Base-by-base conservation (phyloP, 2,797 vertebrate genomes). In the Channa striata region DNA sequence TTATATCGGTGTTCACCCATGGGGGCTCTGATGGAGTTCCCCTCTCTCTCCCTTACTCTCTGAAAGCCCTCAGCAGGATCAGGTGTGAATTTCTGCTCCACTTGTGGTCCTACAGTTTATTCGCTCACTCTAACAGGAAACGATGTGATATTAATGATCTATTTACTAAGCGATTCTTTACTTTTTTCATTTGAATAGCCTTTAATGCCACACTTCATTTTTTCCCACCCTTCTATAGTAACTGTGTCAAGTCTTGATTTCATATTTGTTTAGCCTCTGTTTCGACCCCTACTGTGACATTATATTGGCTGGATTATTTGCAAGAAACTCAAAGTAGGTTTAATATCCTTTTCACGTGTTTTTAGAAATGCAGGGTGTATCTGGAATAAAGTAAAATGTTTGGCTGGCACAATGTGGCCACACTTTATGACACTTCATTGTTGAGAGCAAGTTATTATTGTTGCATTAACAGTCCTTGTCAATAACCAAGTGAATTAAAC, bases 71-170 rank as follows among this genome's bases (percentile, higher is more conserved):
- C 21, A 4, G 56, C 43, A 72, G 64, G 73, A 85, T 87, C 74
- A 82, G 75, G 83, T 89, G 77, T 81, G 73, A 81, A 60, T 81
- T 83, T 86, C 72, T 79, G 76, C 79, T 79, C 71, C 65, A 75
- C 69, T 80, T 78, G 81, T 82, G 68, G 48, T 74, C 70, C 69
- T 67, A 63, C 79, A 75, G 80, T 85, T 84, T 77, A 81, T 81
- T 68, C 65, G 78, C 65, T 84, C 72, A 11, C 74, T 63, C 72
- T 46, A 64, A 72, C 61, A 62, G 52, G 62, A 73, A 65, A 48
- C 1, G 2, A 64, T 81, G 51, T 36, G 62, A 72, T 84, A 80
- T 81, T 78, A 70, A 85, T 75, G 63, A 77, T 30, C n/a, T 21
- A 4, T 63, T 62, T 33, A 19, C 82, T 83, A 61, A 83, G 56